phyloP scores from a whole-genome alignment of 2,797 vertebrate species.

The Centroberyx gerrardi region DNA sequence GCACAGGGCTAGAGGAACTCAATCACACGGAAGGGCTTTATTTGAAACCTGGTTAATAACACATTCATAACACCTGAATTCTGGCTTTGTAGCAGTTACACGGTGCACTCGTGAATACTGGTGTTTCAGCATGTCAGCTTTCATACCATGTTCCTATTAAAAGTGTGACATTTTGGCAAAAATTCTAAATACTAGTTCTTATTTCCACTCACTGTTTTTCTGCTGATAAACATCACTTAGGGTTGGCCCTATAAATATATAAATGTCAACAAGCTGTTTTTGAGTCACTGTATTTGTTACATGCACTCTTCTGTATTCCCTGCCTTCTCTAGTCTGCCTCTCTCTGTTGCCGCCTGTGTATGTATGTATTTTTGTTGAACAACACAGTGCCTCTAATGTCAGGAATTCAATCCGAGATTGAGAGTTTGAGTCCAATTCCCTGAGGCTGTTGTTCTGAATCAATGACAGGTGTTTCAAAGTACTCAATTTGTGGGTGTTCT shows the following conservation, averaged over 20 bases:
- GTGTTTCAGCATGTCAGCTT: slow-evolving; percentile 42
- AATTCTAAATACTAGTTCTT: slow-evolving; percentile 17
- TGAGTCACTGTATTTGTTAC: slow-evolving; percentile 39
- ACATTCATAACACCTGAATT: slow-evolving; percentile 72
- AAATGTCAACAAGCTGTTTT: slow-evolving; percentile 62
- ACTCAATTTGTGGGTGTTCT: slow-evolving; percentile 79
- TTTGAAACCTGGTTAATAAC: slow-evolving; percentile 71
- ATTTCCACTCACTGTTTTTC: slow-evolving; percentile 50
- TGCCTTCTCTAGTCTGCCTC: slow-evolving; percentile 47
- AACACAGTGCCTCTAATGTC: slow-evolving; percentile 65
- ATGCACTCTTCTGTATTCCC: slow-evolving; percentile 23
- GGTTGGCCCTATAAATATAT: slow-evolving; percentile 50
- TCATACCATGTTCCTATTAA: slow-evolving; percentile 4
- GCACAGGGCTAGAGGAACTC: slow-evolving; percentile 66
- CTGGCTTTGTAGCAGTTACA: slow-evolving; percentile 65
- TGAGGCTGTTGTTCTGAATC: slow-evolving; percentile 73
- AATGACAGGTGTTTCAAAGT: slow-evolving; percentile 82
- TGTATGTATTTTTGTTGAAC: slow-evolving; percentile 43
- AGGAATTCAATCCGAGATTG: slow-evolving; percentile 64
- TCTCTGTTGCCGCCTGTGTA: slow-evolving; percentile 40
- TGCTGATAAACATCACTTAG: slow-evolving; percentile 53
- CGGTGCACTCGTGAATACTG: slow-evolving; percentile 27
- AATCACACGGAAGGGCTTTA: slow-evolving; percentile 68
- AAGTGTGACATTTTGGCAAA: slow-evolving; percentile 22
- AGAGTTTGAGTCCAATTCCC: slow-evolving; percentile 74